Conservation (phyloP, 2,888 invertebrate species). For the Chymomyza amoena region DNA sequence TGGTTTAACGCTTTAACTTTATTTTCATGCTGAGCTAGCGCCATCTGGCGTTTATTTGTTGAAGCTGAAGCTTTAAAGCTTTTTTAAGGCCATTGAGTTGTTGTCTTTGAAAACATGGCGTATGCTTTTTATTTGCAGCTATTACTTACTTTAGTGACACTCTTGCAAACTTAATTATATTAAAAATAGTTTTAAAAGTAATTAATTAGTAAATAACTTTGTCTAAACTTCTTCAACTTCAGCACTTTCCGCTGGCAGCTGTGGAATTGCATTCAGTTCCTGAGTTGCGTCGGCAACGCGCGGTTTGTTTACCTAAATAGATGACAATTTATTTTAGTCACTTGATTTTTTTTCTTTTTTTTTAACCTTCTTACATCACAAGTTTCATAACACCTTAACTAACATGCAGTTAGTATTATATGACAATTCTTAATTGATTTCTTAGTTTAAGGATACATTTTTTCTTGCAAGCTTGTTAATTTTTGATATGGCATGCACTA, state of each 20-base stretch:
- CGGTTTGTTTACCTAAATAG: conserved; percentile 49
- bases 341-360: conserved; percentile 2
- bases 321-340: conserved; percentile 33
- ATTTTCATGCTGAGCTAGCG: background rate
- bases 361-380: conserved; percentile 9
- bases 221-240: conserved; percentile 34
- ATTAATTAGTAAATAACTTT: background rate
- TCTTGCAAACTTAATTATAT: background rate
- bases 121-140: background rate
- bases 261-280: conserved; percentile 37
- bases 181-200: background rate
- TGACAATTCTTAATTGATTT: background rate
- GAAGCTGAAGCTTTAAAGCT: background rate
- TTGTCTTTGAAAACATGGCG: background rate
- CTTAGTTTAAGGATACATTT: background rate
- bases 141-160: background rate
- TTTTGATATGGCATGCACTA: background rate
- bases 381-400: conserved; percentile 46
- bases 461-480: background rate
- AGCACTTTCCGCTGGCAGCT: background rate
- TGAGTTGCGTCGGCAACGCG: conserved; percentile 23
- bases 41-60: background rate
- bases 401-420: conserved; percentile 44
- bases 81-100: background rate
- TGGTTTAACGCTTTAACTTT: background rate